phyloP scores from a whole-genome alignment of 2,113 vertebrate species.

The Rhinolophus ferrumequinum region DNA sequence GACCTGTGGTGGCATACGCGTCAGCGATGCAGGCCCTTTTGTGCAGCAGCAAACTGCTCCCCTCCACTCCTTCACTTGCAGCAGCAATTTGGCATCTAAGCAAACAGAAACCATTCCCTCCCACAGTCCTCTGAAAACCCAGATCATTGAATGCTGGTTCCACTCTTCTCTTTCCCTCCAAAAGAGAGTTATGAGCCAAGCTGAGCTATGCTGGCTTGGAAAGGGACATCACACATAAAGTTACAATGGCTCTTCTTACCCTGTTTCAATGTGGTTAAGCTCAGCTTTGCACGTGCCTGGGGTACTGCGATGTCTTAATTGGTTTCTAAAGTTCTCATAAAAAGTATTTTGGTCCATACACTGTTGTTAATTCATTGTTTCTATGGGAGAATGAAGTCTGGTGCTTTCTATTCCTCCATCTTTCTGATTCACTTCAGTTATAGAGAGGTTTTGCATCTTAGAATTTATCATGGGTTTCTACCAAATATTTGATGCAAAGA shows the following conservation, averaged over 20 bases:
- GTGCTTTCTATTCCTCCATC: neutral
- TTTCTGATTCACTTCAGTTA: neutral
- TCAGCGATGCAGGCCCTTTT: neutral
- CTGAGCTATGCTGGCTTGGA: neutral
- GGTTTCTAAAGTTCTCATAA: neutral
- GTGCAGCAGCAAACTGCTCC: neutral
- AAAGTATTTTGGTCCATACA: conserved; percentile 8
- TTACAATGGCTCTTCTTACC: neutral
- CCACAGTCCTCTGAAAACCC: neutral
- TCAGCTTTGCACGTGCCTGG: neutral
- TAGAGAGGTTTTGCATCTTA: neutral
- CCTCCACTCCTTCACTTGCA: neutral
- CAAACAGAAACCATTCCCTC: neutral
- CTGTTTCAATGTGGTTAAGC: neutral
- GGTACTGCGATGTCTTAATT: neutral
- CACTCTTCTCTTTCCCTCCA: neutral
- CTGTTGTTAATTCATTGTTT: neutral
- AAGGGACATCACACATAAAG: neutral
- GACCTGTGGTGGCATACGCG: neutral
- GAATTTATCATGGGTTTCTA: neutral
- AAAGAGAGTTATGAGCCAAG: neutral
- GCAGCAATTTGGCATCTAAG: neutral
- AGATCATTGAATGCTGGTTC: neutral
- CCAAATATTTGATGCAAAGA: conserved; percentile 29
- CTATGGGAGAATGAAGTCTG: neutral